Percentiles rank a stretch among this genome's conserved stretches.
phyloP scores from a whole-genome alignment of 1,140 invertebrate species.

The Microplitis mediator region DNA sequence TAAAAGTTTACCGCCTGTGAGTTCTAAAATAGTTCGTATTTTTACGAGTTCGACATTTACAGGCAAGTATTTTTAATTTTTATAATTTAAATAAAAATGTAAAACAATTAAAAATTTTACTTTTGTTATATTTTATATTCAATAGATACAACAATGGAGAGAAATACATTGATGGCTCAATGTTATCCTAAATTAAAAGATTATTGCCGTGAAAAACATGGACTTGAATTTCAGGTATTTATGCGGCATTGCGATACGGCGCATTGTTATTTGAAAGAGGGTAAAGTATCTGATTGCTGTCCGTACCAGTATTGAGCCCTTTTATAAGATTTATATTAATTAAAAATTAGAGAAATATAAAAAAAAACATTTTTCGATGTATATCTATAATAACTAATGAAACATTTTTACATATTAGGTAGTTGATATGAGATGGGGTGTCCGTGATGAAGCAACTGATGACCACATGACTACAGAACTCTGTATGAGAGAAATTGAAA shows the following conservation, averaged over 20 bases:
- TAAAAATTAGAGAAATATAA: neutral
- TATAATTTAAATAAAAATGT: neutral
- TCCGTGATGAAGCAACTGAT: conserved; percentile 94
- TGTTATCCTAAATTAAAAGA: conserved; percentile 97
- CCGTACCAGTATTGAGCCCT: too few relatives aligned
- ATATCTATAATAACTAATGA: neutral
- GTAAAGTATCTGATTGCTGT: too few relatives aligned
- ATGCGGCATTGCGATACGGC: neutral
- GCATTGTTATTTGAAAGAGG: too few relatives aligned
- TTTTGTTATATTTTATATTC: neutral
- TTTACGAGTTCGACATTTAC: conserved; percentile 99
- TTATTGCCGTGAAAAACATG: conserved; percentile 95
- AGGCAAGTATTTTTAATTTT: conserved; percentile 66
- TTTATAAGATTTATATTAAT: too few relatives aligned
- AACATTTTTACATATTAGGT: conserved; percentile 65
- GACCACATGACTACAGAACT: conserved; percentile 99
- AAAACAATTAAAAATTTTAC: neutral
- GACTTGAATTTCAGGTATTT: conserved; percentile 94
- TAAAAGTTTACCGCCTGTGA: conserved; percentile 88
- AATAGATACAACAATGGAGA: conserved; percentile 93
- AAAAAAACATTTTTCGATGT: neutral
- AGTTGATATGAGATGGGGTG: conserved; percentile 98
- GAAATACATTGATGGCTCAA: conserved; percentile 97
- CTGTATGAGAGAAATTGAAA: conserved; percentile 97
- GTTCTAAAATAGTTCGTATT: conserved; percentile 97